Base-by-base conservation (phyloP, 2,113 vertebrate species). In the Paratilapia polleni region DNA sequence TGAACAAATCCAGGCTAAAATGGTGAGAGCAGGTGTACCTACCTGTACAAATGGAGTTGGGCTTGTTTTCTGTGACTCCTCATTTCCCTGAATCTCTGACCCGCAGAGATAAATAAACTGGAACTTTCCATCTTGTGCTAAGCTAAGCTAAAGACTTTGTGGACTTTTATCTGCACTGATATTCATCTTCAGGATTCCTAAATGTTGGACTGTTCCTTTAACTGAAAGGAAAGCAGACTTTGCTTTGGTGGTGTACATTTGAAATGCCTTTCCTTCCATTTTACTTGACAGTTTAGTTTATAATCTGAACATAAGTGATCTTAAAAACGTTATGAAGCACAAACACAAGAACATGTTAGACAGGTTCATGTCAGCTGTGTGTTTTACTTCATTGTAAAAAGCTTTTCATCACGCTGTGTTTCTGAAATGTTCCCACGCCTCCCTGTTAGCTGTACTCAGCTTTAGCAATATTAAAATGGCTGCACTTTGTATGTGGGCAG, bases 361-460 rank as follows among this genome's bases (percentile, higher is more conserved):
- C 24, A 7, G 38, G 62, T 6, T 58, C 52, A n/a, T 6, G 26
- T 52, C 19, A 64, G n/a, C 57, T 5, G 28, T 59, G 66, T 43
- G 60, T 66, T 82, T 61, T 0, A 4, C 43, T 75, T 60, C 59
- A 66, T 66, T 85, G 87, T 73, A 84, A 57, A 84, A 63, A 84
- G 73, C 57, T 52, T 73, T 70, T 49, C 41, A 13, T n/a, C 28
- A 20, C 6, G n/a, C 14, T n/a, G 76, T 78, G 58, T 63, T 78
- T 34, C 66, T 56, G 77, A 64, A 22, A 52, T 5, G 13, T 52
- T n/a, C 34, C 28, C 60, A 22, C 15, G 20, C 43, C 77, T 19
- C 49, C 24, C 7, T 41, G 62, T 75, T 28, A 8, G 20, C 54
- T 20, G 52, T 61, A 11, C n/a, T 75, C 47, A 22, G 78, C 82